A percentile compares a stretch with the other conserved stretches of the same genome.
Evolutionary conservation across 1,140 invertebrate species (phyloP).

Genomic region (Lucilia cuprina): DNA sequence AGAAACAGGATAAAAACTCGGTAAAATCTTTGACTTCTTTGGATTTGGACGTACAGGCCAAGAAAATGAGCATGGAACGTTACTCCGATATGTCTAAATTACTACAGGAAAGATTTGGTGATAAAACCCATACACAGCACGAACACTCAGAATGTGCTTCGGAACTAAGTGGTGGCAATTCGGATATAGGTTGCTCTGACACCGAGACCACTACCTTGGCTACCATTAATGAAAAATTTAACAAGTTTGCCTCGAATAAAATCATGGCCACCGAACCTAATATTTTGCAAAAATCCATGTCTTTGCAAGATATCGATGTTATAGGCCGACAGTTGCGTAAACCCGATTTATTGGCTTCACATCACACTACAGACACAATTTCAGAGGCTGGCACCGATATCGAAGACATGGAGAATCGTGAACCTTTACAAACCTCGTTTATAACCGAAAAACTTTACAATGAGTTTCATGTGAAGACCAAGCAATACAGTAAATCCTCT

Average conservation of each 20-base stretch:
- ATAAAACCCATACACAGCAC: constrained; percentile 38
- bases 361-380: constrained; percentile 48
- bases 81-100: constrained; percentile 71
- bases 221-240: constrained; percentile 48
- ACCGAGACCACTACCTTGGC: constrained; percentile 55
- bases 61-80: constrained; percentile 66
- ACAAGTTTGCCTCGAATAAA: constrained; percentile 47
- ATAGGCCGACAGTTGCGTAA: constrained; percentile 46
- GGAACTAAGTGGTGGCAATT: constrained; percentile 45
- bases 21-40: constrained; percentile 53
- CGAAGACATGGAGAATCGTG: constrained; percentile 57
- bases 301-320: constrained; percentile 57
- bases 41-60: constrained; percentile 58
- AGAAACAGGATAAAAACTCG: constrained; percentile 64
- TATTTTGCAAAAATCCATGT: constrained; percentile 56
- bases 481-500: constrained; percentile 68
- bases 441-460: constrained; percentile 70
- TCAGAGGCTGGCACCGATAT: constrained; percentile 55
- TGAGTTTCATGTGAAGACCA: constrained; percentile 70
- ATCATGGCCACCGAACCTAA: constrained; percentile 27
- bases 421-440: constrained; percentile 64
- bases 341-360: constrained; percentile 51
- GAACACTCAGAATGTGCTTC: constrained; percentile 45
- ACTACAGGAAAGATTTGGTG: constrained; percentile 67
- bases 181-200: constrained; percentile 46